phyloP scores from a whole-genome alignment of 2,797 vertebrate species.

The Lagocephalus sceleratus region DNA sequence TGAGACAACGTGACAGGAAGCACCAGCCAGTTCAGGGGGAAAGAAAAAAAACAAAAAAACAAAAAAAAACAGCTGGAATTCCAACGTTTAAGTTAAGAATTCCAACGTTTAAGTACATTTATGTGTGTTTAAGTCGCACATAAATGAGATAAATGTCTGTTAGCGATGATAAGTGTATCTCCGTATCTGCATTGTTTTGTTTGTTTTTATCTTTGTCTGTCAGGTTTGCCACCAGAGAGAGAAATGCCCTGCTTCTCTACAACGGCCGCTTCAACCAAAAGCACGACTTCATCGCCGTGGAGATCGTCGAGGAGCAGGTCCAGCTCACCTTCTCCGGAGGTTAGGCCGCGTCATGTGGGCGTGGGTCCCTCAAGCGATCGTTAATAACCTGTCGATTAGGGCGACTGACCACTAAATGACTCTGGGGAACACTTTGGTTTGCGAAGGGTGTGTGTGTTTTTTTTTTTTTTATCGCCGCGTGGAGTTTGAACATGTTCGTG shows the following conservation, averaged over 20 bases:
- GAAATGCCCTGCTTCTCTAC: slow-evolving; percentile 90
- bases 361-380: background rate
- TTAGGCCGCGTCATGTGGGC: slow-evolving; percentile 41
- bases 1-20: slow-evolving; percentile 39
- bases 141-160: too few relatives aligned
- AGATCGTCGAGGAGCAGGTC: slow-evolving; percentile 93
- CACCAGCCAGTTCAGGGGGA: background rate
- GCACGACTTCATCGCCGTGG: slow-evolving; percentile 95
- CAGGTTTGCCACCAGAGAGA: slow-evolving; percentile 93
- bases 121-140: too few relatives aligned
- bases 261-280: slow-evolving; percentile 98
- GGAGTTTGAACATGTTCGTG: slow-evolving; percentile 8
- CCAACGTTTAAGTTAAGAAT: background rate
- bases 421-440: slow-evolving; percentile 29
- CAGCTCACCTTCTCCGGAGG: slow-evolving; percentile 95
- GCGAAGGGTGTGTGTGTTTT: background rate
- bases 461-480: slow-evolving; percentile 1
- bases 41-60: too few relatives aligned
- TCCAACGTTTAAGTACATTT: too few relatives aligned
- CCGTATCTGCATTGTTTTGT: background rate
- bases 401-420: slow-evolving; percentile 19
- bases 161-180: too few relatives aligned
- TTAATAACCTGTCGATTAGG: slow-evolving; percentile 11
- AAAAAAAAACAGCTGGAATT: slow-evolving; percentile 12
- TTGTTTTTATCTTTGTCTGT: background rate